phyloP scores from a whole-genome alignment of 2,113 vertebrate species.

The Tichodroma muraria region DNA sequence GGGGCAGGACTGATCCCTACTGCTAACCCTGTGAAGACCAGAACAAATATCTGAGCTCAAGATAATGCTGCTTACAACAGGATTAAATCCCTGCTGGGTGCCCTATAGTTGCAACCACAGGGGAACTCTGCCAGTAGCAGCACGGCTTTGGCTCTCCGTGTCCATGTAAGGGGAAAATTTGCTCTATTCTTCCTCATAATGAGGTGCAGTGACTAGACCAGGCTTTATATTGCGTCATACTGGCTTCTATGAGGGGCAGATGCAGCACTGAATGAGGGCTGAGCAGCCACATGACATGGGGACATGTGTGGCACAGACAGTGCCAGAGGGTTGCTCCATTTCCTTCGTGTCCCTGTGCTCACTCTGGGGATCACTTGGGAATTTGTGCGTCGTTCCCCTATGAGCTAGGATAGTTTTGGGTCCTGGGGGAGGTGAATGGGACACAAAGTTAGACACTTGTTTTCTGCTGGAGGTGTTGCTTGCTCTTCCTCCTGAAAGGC shows the following conservation, averaged over 20 bases:
- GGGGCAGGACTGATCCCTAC: constrained; percentile 34
- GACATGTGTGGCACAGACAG: background rate
- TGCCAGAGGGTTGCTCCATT: background rate
- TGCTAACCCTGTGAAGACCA: constrained; percentile 39
- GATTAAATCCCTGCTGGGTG: constrained; percentile 53
- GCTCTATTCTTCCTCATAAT: constrained; percentile 33
- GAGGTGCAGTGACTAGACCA: constrained; percentile 15
- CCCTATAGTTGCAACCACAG: constrained; percentile 17
- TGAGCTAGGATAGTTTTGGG: background rate
- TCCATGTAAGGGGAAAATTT: constrained; percentile 55
- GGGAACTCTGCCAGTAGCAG: constrained; percentile 11
- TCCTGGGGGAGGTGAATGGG: background rate
- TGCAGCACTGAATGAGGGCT: background rate
- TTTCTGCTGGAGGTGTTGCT: background rate
- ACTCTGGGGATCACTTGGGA: background rate
- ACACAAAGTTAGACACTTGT: background rate
- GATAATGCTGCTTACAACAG: constrained; percentile 58
- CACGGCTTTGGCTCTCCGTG: background rate
- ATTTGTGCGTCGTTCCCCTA: fast-evolving
- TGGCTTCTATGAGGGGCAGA: constrained; percentile 7
- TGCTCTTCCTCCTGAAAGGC: background rate
- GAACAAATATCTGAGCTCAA: constrained; percentile 45
- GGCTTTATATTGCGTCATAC: background rate
- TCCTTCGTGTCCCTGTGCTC: background rate
- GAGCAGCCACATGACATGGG: background rate